Evolutionary conservation across 2,888 invertebrate species (phyloP), one percentile per base, ranked within the genome.

Genomic region (Latheticus oryzae): DNA sequence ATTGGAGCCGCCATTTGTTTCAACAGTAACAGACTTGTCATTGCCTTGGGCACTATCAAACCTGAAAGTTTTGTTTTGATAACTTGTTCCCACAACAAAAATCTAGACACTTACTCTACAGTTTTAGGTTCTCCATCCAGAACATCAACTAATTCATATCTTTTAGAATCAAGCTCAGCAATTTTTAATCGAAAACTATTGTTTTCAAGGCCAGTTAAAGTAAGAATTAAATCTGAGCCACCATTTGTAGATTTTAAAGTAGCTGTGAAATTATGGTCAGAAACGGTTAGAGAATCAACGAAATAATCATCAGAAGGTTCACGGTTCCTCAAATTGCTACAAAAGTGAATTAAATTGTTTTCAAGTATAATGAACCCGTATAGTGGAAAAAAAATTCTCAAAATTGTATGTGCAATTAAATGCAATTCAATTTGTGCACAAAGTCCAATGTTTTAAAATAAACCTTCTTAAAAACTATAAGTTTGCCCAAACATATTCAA

Each of bases 111-210:
- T 19, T 19, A 21, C 32, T 21, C 24, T 16, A 7, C 7, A 7
- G 16, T 5, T 26, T 24, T 24, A n/a, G 35, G 48, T 16, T 48
- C 35, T n/a, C 35, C 35, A 16, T 33, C 48, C 2, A 48, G 23
- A 4, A 48, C 48, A 23, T 35, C 24, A 1, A 5, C 8, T 1
- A 48, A 35, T 3, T 48, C 23, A 35, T 48, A 48, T 9, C 48
- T 7, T 5, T 2, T 23, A 1, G 35, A 48, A 5, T 48, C 35
- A 9, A 35, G 16, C 24, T 48, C 48, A 2, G 16, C 16, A 11
- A 48, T 48, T 24, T 33, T 21, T 5, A 48, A 7, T 9, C 48
- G 5, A 11, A 48, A 48, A 15, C 35, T 48, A 11, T 35, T 24
- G 5, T 33, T 8, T 23, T 33, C 12, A 8, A 48, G 35, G 1